phyloP scores from a whole-genome alignment of 2,113 vertebrate genomes.

The Penelope pileata region DNA sequence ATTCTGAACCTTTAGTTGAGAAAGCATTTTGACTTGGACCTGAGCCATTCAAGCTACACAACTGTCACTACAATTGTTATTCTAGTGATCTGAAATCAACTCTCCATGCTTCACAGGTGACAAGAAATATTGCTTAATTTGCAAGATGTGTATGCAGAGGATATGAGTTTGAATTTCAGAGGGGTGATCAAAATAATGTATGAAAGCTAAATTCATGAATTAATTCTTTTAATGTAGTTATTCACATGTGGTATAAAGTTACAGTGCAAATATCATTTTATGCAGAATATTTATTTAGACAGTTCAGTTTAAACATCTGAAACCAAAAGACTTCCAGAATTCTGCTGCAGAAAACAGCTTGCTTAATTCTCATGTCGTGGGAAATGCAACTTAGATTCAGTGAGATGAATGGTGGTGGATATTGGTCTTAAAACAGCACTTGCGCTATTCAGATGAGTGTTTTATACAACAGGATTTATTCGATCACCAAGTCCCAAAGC shows the following conservation, averaged over 20 bases:
- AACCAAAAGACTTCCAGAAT: neutral
- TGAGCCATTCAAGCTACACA: neutral
- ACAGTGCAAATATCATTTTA: neutral
- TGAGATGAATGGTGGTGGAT: neutral
- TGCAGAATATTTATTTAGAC: neutral
- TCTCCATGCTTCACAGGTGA: conserved; percentile 28
- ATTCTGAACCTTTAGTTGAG: neutral
- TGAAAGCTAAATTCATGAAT: neutral
- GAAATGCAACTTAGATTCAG: neutral
- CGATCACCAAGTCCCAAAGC: neutral
- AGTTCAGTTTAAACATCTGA: neutral
- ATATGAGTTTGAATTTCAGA: conserved; percentile 1
- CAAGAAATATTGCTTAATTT: conserved; percentile 12
- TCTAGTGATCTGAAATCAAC: conserved; percentile 7
- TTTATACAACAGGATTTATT: neutral
- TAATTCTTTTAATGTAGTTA: conserved; percentile 10
- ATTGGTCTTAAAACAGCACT: neutral
- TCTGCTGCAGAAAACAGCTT: neutral
- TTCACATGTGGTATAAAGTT: neutral
- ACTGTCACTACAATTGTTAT: neutral
- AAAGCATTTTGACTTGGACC: neutral
- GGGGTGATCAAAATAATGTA: neutral
- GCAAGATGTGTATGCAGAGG: neutral
- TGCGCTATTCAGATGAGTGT: neutral
- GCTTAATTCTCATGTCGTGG: neutral